phyloP scores from a whole-genome alignment of 2,888 invertebrate genomes.

The Drosophila cracens region DNA sequence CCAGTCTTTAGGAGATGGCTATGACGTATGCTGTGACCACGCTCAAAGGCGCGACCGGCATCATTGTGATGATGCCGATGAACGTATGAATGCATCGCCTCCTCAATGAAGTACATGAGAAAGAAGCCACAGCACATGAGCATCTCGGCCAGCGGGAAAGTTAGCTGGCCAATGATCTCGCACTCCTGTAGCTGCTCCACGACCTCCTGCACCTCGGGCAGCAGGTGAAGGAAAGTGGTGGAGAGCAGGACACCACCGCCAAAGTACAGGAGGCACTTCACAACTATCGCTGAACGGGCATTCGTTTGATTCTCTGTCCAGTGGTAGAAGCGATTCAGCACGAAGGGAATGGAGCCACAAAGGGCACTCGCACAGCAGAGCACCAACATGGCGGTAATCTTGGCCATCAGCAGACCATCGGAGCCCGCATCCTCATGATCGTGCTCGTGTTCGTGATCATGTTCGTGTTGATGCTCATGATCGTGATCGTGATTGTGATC shows the following conservation, averaged over 20 bases:
- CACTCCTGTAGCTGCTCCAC: slow-evolving; percentile 87
- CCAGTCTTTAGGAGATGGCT: slow-evolving; percentile 77
- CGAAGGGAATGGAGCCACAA: slow-evolving; percentile 91
- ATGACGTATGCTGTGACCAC: slow-evolving; percentile 83
- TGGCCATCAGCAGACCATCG: slow-evolving; percentile 87
- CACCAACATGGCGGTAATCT: slow-evolving; percentile 92
- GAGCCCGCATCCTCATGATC: slow-evolving; percentile 76
- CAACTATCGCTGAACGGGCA: slow-evolving; percentile 84
- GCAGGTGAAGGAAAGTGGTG: slow-evolving; percentile 92
- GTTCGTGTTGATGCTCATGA: slow-evolving; percentile 34
- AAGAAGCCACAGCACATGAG: slow-evolving; percentile 92
- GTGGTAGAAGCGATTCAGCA: slow-evolving; percentile 88
- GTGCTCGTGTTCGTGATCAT: slow-evolving; percentile 58
- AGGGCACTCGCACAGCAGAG: slow-evolving; percentile 91
- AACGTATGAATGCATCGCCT: slow-evolving; percentile 90
- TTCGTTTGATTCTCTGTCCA: slow-evolving; percentile 86
- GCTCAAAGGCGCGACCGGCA: slow-evolving; percentile 80
- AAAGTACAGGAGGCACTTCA: slow-evolving; percentile 90
- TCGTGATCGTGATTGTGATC: slow-evolving; percentile 43
- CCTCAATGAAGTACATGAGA: slow-evolving; percentile 92
- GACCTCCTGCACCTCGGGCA: slow-evolving; percentile 91
- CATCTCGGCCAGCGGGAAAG: slow-evolving; percentile 89
- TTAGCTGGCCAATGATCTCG: slow-evolving; percentile 85
- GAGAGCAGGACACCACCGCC: slow-evolving; percentile 94
- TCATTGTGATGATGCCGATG: slow-evolving; percentile 85